phyloP scores from a whole-genome alignment of 2,797 vertebrate genomes.

The Falco rusticolus region DNA sequence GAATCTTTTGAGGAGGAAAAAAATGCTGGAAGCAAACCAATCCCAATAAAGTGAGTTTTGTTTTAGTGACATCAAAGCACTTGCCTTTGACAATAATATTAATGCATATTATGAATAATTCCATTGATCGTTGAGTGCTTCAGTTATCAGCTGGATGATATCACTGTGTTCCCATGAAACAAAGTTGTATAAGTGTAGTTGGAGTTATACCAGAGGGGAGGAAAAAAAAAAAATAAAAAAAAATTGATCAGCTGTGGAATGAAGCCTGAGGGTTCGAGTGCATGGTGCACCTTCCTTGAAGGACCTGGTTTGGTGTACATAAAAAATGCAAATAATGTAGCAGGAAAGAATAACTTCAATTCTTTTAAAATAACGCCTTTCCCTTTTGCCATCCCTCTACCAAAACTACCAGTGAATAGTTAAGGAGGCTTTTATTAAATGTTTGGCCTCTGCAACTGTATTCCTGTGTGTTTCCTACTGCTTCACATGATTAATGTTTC shows the following conservation, averaged over 20 bases:
- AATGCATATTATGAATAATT: conserved; percentile 35
- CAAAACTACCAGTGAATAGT: not conserved
- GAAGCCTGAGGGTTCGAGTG: not conserved
- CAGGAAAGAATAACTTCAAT: not conserved
- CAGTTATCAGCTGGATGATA: not conserved
- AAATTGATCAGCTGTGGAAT: conserved; percentile 1
- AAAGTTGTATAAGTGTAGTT: not conserved
- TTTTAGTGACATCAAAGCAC: not conserved
- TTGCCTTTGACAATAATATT: not conserved
- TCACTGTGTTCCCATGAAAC: not conserved
- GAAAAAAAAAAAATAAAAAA: not conserved
- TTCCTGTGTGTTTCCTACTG: not conserved
- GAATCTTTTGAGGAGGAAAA: not conserved
- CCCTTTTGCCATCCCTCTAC: not conserved
- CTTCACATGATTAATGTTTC: not conserved
- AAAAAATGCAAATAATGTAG: not conserved
- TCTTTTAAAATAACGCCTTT: not conserved
- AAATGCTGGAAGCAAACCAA: conserved; percentile 7
- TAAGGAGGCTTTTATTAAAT: not conserved
- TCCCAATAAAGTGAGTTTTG: not conserved
- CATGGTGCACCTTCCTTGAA: conserved; percentile 5
- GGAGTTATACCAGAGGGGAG: not conserved
- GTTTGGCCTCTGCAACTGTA: not conserved
- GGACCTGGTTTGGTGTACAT: not conserved
- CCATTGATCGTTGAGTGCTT: not conserved